A percentile compares a stretch with the other conserved stretches of the same genome.
Evolutionary conservation across 2,797 vertebrate genomes (phyloP).

Genomic region (Pterois miles): DNA sequence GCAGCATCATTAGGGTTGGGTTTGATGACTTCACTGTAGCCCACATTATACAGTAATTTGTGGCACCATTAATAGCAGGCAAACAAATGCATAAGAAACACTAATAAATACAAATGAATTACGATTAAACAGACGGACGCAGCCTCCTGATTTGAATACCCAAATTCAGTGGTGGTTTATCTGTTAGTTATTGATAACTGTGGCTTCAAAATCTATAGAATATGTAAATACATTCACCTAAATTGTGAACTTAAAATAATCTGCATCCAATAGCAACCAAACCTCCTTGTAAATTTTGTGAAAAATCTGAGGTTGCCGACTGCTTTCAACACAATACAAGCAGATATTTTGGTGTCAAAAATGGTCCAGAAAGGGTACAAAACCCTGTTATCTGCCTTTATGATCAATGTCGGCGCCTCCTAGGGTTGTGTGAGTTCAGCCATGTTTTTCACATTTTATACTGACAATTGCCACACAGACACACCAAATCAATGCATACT

Average conservation of each 20-base stretch:
- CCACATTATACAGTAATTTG: accelerated
- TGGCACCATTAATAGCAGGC: too few relatives aligned
- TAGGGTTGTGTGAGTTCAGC: too few relatives aligned
- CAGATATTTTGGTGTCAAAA: too few relatives aligned
- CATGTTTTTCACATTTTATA: too few relatives aligned
- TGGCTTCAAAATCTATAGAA: not conserved
- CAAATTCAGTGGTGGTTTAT: not conserved
- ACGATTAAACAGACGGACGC: too few relatives aligned
- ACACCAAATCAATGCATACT: too few relatives aligned
- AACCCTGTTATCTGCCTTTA: not conserved
- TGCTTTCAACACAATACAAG: too few relatives aligned
- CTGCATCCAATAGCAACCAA: not conserved
- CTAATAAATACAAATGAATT: not conserved
- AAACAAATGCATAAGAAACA: too few relatives aligned
- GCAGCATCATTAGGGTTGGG: not conserved
- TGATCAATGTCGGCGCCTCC: too few relatives aligned
- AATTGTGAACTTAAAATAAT: not conserved
- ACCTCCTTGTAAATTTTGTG: not conserved
- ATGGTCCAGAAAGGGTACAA: not conserved
- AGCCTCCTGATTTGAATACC: not conserved
- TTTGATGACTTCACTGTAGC: not conserved
- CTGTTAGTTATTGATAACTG: not conserved
- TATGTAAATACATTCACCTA: not conserved
- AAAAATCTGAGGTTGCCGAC: too few relatives aligned
- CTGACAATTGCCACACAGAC: too few relatives aligned